phyloP scores from a whole-genome alignment of 2,797 vertebrate genomes.

The Vespertilio murinus region DNA sequence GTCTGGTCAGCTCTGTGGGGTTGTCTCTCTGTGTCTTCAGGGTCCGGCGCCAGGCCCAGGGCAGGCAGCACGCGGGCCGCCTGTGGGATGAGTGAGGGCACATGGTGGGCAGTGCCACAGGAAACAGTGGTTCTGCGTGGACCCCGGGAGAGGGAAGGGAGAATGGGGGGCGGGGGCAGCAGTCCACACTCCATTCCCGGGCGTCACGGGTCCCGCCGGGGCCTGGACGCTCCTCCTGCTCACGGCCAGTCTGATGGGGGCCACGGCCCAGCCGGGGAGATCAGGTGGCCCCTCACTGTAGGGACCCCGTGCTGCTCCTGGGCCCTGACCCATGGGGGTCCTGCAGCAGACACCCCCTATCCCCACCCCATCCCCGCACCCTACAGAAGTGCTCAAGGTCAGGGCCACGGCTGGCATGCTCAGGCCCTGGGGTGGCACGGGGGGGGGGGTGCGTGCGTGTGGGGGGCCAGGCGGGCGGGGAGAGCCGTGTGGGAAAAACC shows the following conservation, averaged over 20 bases:
- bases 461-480: not conserved
- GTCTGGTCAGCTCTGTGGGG: accelerated
- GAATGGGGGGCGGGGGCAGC: no score
- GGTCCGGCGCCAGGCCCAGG: not conserved
- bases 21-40: not conserved
- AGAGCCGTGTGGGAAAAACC: not conserved
- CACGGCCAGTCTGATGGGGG: not conserved
- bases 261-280: no score
- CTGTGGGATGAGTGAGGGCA: accelerated
- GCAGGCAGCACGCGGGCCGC: accelerated
- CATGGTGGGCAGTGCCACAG: accelerated
- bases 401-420: not conserved
- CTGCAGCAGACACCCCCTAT: accelerated
- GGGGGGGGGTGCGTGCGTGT: not conserved
- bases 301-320: no score
- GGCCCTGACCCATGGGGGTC: not conserved
- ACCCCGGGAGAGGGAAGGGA: accelerated
- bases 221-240: not conserved
- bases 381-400: slow-evolving; percentile 48
- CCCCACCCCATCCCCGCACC: not conserved
- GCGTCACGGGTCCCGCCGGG: not conserved
- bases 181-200: accelerated
- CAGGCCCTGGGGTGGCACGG: accelerated
- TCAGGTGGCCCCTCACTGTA: not conserved
- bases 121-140: accelerated